Conservation (phyloP, 2,797 vertebrate species). For the Apodemus agrarius region DNA sequence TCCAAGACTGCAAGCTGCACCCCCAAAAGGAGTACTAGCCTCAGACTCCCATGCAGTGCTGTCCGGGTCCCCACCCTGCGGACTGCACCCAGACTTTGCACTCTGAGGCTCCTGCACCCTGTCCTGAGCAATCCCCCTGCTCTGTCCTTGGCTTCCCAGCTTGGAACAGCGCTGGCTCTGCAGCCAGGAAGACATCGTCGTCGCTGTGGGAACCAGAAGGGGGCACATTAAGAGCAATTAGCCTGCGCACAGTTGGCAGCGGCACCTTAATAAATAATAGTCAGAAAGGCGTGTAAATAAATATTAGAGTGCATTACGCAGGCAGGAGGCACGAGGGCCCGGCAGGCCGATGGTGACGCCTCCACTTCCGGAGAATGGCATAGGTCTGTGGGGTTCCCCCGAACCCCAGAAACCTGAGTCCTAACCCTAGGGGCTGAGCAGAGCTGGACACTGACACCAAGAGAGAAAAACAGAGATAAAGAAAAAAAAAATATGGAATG, state of each 20-base stretch:
- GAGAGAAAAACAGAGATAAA: neutral
- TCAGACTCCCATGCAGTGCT: neutral
- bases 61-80: neutral
- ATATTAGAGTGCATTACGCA: constrained; percentile 70
- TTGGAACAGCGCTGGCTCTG: neutral
- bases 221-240: constrained; percentile 83
- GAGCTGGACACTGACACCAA: neutral
- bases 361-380: neutral
- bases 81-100: neutral
- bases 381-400: accelerated
- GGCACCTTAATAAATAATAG: constrained; percentile 81
- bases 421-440: neutral
- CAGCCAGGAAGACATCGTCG: constrained; percentile 47
- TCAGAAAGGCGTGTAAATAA: constrained; percentile 79
- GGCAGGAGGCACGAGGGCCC: neutral
- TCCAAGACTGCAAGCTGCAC: neutral
- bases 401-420: neutral
- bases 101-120: neutral
- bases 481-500: neutral
- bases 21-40: neutral
- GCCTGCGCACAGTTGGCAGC: constrained; percentile 74
- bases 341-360: neutral
- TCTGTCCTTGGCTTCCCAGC: neutral
- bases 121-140: neutral
- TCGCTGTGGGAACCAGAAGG: constrained; percentile 72